Conservation (phyloP, 2,888 invertebrate genomes). For the Sesia bembeciformis region DNA sequence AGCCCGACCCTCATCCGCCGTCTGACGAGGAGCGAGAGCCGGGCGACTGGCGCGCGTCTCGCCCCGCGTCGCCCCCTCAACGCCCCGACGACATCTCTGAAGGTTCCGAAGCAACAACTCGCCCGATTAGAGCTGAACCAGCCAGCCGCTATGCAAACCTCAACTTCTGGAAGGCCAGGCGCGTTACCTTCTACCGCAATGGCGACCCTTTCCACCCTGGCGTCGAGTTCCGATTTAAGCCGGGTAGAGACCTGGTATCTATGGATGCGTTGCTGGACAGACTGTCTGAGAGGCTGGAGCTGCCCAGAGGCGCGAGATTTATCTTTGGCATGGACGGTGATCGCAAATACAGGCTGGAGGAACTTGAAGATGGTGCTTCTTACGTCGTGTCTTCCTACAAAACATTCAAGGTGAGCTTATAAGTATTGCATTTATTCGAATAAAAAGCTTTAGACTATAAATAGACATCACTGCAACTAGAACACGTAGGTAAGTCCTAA, state of each 20-base stretch:
- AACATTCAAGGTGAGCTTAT: slow-evolving; percentile 84
- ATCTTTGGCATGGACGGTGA: slow-evolving; percentile 95
- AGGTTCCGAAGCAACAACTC: slow-evolving; percentile 69
- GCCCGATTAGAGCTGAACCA: slow-evolving; percentile 74
- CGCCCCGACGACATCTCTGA: slow-evolving; percentile 63
- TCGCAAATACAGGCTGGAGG: slow-evolving; percentile 87
- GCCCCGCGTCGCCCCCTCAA: slow-evolving; percentile 54
- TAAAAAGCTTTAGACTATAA: too few relatives aligned
- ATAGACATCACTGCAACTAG: too few relatives aligned
- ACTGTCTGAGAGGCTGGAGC: slow-evolving; percentile 88
- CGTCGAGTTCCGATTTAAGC: slow-evolving; percentile 88
- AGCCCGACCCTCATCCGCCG: slow-evolving; percentile 47
- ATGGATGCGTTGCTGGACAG: slow-evolving; percentile 90
- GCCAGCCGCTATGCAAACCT: slow-evolving; percentile 83
- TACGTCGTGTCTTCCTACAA: slow-evolving; percentile 95
- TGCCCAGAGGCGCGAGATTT: slow-evolving; percentile 91
- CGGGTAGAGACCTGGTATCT: slow-evolving; percentile 89
- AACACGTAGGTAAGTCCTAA: too few relatives aligned
- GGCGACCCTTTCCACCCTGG: slow-evolving; percentile 95
- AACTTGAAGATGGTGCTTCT: slow-evolving; percentile 91
- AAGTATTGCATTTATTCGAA: neutral
- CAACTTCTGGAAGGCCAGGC: slow-evolving; percentile 89
- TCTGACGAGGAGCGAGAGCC: slow-evolving; percentile 72
- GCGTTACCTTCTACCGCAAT: slow-evolving; percentile 93
- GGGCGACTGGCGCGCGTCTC: slow-evolving; percentile 67